phyloP scores from a whole-genome alignment of 2,888 invertebrate genomes.

The Patella depressa region DNA sequence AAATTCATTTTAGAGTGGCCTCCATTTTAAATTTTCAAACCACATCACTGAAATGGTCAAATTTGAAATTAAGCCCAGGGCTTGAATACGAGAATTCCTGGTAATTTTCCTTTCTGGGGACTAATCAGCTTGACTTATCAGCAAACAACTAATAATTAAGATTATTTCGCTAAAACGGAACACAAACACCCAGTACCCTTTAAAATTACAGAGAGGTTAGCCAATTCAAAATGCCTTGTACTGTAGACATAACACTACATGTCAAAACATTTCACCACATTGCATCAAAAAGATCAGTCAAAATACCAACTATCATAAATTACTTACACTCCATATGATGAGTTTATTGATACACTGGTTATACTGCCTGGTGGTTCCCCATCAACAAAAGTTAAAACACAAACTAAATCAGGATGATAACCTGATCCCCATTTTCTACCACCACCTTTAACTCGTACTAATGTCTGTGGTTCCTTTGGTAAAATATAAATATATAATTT shows the following conservation, averaged over 20 bases:
- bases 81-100: no score
- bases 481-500: no score
- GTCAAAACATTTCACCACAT: neutral
- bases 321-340: slow-evolving; percentile 96
- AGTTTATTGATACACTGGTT: slow-evolving; percentile 92
- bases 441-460: slow-evolving; percentile 79
- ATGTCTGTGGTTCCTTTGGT: slow-evolving; percentile 61
- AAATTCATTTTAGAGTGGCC: no score
- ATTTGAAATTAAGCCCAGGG: no score
- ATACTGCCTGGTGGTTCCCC: slow-evolving; percentile 85
- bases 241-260: neutral
- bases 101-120: no score
- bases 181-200: no score
- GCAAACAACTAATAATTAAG: no score
- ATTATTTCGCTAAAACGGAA: no score
- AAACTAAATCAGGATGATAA: slow-evolving; percentile 96
- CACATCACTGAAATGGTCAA: no score
- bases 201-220: neutral
- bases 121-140: no score
- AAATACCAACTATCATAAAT: neutral
- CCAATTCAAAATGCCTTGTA: neutral
- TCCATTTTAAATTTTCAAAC: no score
- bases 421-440: slow-evolving; percentile 89
- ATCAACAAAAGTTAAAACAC: slow-evolving; percentile 87
- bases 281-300: neutral